phyloP scores from a whole-genome alignment of 2,797 vertebrate species.

The Gymnoscopelus microlampas region DNA sequence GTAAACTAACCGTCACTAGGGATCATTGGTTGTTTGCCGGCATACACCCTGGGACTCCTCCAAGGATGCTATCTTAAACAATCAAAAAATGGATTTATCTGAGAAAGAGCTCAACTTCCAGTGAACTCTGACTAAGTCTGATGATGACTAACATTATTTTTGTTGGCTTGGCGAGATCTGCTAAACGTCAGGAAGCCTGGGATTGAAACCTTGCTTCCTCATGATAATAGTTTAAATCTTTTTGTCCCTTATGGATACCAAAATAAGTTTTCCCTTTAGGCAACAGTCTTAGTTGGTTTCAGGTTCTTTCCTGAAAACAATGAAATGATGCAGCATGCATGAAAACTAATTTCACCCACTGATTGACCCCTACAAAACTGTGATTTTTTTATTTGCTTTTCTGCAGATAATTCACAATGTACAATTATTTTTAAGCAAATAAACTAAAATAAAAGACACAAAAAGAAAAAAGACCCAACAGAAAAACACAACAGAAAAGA shows the following conservation, averaged over 20 bases:
- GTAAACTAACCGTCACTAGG: neutral
- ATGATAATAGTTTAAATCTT: conserved; percentile 66
- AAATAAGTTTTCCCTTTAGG: conserved; percentile 59
- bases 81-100: conserved; percentile 57
- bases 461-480: too few species aligned
- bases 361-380: too few species aligned
- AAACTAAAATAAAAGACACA: too few species aligned
- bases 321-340: conserved; percentile 1
- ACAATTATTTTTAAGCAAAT: too few species aligned
- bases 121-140: conserved; percentile 88
- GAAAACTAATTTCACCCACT: too few species aligned
- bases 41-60: conserved; percentile 1
- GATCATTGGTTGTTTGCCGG: conserved; percentile 26
- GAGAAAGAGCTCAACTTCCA: conserved; percentile 84
- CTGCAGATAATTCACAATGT: too few species aligned
- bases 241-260: conserved; percentile 51
- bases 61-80: conserved; percentile 1
- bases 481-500: too few species aligned
- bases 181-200: conserved; percentile 78
- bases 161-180: conserved; percentile 73
- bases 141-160: conserved; percentile 82
- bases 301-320: conserved; percentile 5
- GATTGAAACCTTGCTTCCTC: conserved; percentile 76
- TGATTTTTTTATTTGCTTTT: too few species aligned
- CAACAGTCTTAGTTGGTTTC: conserved; percentile 35